phyloP scores from a whole-genome alignment of 2,113 vertebrate genomes.

The Megaceryle maxima region DNA sequence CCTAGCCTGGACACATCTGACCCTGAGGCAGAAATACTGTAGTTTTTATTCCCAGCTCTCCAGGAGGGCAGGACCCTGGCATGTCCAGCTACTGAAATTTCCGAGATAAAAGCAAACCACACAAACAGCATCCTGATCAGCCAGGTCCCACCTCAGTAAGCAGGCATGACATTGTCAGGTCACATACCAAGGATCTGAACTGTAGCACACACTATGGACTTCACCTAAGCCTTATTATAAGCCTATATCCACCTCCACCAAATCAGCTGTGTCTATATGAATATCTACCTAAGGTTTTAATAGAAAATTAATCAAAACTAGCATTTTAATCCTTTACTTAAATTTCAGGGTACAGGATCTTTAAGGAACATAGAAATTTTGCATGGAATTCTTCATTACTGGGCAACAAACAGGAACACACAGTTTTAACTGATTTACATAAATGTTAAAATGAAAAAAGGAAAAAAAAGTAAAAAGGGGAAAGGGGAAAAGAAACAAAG shows the following conservation, averaged over 20 bases:
- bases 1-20: background rate
- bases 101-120: background rate
- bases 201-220: background rate
- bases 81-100: background rate
- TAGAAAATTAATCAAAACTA: background rate
- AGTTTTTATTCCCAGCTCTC: accelerated
- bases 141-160: background rate
- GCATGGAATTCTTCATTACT: background rate
- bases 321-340: background rate
- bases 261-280: background rate
- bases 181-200: background rate
- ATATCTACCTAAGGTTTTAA: background rate
- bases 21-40: background rate
- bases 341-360: background rate
- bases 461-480: too few species aligned
- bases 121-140: background rate
- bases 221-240: background rate
- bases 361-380: background rate
- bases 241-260: background rate
- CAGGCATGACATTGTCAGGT: background rate
- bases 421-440: background rate
- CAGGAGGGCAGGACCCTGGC: background rate
- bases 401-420: background rate
- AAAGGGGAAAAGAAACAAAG: background rate
- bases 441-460: background rate